Percentiles rank a stretch among this genome's conserved stretches.
phyloP scores from a whole-genome alignment of 1,140 invertebrate species.

The Apis cerana region DNA sequence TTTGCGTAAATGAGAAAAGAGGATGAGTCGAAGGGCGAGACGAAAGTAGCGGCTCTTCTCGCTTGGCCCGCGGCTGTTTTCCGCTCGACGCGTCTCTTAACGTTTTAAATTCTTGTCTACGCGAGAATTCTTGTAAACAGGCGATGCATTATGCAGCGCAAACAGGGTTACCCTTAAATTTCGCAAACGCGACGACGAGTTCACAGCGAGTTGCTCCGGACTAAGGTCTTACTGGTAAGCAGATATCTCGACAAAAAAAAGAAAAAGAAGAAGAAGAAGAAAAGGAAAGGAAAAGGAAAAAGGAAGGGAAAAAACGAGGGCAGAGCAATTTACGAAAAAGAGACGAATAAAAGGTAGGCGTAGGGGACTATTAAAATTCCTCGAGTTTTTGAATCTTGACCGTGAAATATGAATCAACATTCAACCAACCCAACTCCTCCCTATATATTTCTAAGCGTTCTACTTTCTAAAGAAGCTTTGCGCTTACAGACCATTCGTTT shows the following conservation, averaged over 20 bases:
- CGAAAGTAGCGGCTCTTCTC: background rate
- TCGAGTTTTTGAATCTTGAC: background rate
- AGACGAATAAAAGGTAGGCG: background rate
- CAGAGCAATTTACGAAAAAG: background rate
- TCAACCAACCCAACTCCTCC: background rate
- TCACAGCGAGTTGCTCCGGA: background rate
- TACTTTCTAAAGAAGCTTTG: background rate
- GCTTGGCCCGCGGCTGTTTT: background rate
- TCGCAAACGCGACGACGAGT: background rate
- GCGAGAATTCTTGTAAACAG: slow-evolving; percentile 19
- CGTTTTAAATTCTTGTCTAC: slow-evolving; percentile 14
- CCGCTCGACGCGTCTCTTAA: background rate
- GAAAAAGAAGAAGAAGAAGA: no score
- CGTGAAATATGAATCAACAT: background rate
- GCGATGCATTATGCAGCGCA: slow-evolving; percentile 17
- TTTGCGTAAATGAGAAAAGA: slow-evolving; percentile 16
- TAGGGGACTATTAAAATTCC: background rate
- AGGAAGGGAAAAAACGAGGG: background rate
- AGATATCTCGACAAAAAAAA: background rate
- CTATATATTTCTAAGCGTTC: background rate
- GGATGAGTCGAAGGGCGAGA: background rate
- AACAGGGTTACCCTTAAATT: slow-evolving; percentile 20
- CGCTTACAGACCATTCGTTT: no score
- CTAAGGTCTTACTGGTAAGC: background rate
- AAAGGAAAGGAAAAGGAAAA: no score